Conservation (phyloP, 2,797 vertebrate genomes). For the Anisognathus igniventris region DNA sequence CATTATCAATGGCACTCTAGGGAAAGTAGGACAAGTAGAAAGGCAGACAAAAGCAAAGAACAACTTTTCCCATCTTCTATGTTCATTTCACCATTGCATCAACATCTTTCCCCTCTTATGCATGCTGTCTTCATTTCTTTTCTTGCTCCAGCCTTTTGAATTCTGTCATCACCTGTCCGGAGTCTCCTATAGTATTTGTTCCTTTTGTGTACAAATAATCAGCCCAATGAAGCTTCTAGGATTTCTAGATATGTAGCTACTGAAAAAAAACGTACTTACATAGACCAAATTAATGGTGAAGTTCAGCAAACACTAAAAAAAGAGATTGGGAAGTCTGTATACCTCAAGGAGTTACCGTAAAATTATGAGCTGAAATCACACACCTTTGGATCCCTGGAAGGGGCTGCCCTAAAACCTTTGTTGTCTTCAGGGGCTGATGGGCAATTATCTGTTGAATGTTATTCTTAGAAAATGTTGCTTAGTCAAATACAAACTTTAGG, state of each 20-base stretch:
- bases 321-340: background rate
- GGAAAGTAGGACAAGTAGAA: background rate
- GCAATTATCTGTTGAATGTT: background rate
- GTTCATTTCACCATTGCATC: background rate
- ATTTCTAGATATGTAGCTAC: background rate
- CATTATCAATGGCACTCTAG: background rate
- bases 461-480: background rate
- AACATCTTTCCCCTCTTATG: background rate
- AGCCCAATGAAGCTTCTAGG: background rate
- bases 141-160: background rate
- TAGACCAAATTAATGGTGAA: background rate
- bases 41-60: background rate
- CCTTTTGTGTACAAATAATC: background rate
- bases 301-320: background rate
- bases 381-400: background rate
- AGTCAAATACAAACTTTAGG: background rate
- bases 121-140: background rate
- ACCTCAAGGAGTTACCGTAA: background rate
- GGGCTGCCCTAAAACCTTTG: background rate
- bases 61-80: background rate
- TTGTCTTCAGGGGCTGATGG: background rate
- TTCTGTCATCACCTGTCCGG: background rate
- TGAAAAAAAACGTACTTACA: background rate
- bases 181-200: background rate
- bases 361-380: background rate